Conservation (phyloP, 2,113 vertebrate genomes). For the Zapornia atra region DNA sequence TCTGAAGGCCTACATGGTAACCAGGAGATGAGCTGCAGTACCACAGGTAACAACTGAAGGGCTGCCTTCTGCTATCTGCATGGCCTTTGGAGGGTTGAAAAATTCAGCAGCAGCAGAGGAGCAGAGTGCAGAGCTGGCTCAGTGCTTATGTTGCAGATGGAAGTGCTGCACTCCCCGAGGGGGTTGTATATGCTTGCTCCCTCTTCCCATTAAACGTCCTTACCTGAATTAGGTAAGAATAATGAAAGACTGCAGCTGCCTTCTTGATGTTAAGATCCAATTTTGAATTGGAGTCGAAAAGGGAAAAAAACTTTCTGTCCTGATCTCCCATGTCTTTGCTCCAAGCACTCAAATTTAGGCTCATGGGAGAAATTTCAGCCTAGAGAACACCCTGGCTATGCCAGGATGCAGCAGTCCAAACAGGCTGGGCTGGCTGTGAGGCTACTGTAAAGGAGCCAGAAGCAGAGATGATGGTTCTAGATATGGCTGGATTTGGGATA, state of each 20-base stretch:
- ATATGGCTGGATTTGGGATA: fast-evolving
- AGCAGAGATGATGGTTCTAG: background rate
- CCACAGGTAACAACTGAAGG: background rate
- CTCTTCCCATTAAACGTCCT: background rate
- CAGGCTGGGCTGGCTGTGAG: background rate
- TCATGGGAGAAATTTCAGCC: background rate
- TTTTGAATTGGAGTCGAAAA: background rate
- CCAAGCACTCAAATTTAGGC: background rate
- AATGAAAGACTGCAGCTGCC: background rate
- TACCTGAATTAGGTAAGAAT: background rate
- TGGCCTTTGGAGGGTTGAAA: background rate
- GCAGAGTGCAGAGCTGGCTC: background rate
- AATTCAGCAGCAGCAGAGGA: background rate
- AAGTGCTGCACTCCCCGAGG: background rate
- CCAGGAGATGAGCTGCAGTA: background rate
- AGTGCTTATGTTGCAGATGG: background rate
- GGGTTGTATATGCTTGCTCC: background rate
- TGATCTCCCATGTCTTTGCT: background rate
- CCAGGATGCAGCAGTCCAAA: background rate
- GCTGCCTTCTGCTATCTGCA: background rate
- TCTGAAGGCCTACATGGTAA: background rate
- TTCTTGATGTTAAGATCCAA: background rate
- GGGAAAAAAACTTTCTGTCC: background rate
- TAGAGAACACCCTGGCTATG: background rate
- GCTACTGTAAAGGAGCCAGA: background rate